These are phyloP conservation scores for Actias luna DNA, from an alignment of 2,888 invertebrate genomes.

Conservation along the genomic window DNA sequence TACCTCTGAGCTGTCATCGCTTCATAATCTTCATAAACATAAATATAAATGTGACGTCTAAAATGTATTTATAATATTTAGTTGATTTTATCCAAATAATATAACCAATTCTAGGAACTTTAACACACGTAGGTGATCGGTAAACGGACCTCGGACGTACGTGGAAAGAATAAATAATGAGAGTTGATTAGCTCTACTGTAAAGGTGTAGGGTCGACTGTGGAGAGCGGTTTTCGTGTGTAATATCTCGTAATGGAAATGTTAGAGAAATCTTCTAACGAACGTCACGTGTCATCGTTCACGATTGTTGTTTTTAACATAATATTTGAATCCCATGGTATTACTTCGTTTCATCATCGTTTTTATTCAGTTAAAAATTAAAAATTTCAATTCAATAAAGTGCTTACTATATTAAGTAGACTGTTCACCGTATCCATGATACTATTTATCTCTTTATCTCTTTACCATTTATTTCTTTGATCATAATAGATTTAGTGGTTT, in stretches of 20 bases:
- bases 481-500: no score
- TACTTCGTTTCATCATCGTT: background rate
- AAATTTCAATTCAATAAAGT: no score
- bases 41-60: background rate
- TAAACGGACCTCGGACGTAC: constrained; percentile 33
- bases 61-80: background rate
- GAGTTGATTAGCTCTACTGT: constrained; percentile 47
- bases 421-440: no score
- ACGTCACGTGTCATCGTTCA: background rate
- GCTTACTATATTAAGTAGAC: no score
- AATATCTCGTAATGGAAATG: constrained; percentile 12
- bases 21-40: no score
- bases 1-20: no score
- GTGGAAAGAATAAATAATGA: constrained; percentile 50
- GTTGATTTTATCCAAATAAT: background rate
- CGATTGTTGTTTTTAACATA: background rate
- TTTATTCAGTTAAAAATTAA: no score
- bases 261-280: background rate
- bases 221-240: constrained; percentile 11
- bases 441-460: no score
- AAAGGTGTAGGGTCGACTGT: constrained; percentile 35
- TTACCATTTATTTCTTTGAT: no score
- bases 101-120: constrained; percentile 11
- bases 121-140: constrained; percentile 13
- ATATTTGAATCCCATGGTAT: background rate